Evolutionary conservation across 2,797 vertebrate genomes (phyloP).

Genomic region (Crax fasciolata): DNA sequence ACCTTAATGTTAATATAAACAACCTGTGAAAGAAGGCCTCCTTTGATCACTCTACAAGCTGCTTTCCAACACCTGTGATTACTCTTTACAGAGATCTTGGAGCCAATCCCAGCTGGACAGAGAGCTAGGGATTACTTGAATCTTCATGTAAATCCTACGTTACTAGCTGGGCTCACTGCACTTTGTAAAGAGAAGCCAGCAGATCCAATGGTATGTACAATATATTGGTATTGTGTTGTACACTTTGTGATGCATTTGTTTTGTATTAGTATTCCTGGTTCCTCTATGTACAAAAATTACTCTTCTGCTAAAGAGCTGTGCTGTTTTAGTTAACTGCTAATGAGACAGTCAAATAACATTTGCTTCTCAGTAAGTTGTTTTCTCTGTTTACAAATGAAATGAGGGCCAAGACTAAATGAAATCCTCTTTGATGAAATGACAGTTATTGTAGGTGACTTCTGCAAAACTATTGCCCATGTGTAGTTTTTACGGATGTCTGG

Average conservation of each 20-base stretch:
- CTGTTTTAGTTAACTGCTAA: background rate
- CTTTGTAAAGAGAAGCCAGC: conserved; percentile 93
- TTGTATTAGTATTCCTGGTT: background rate
- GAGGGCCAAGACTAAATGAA: background rate
- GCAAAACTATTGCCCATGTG: accelerated
- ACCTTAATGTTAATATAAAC: background rate
- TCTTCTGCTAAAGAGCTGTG: background rate
- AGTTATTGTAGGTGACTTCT: background rate
- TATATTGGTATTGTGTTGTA: accelerated
- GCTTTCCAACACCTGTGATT: conserved; percentile 10
- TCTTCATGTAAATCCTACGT: conserved; percentile 87
- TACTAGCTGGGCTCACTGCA: conserved; percentile 91
- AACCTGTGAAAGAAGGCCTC: background rate
- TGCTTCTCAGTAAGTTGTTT: background rate
- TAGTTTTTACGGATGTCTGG: background rate
- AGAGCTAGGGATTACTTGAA: conserved; percentile 90
- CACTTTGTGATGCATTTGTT: background rate
- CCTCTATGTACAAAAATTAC: accelerated
- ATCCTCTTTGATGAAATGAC: background rate
- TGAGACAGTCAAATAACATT: background rate
- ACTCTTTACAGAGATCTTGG: conserved; percentile 85
- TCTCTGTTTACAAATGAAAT: background rate
- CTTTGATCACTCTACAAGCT: background rate
- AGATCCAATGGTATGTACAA: conserved; percentile 89
- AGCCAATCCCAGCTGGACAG: conserved; percentile 86